Percentiles rank a stretch among this genome's conserved stretches.
Evolutionary conservation across 2,797 vertebrate species (phyloP).

Genomic region (Syngnathus rostellatus): DNA sequence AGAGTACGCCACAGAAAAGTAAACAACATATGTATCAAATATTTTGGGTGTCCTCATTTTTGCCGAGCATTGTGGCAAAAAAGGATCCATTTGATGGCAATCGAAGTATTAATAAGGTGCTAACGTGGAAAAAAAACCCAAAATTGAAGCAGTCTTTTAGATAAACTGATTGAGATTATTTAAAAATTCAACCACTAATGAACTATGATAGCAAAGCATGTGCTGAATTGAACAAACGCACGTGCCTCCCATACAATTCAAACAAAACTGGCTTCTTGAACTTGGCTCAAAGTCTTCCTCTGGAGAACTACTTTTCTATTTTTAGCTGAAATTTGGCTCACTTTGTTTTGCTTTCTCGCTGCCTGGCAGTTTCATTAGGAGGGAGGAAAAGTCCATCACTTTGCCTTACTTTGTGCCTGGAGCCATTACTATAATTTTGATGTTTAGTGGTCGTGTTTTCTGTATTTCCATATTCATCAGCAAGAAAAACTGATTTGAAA

Average conservation of each 20-base stretch:
- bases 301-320: conserved; percentile 54
- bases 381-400: conserved; percentile 15
- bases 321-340: conserved; percentile 40
- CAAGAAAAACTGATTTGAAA: background rate
- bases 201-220: background rate
- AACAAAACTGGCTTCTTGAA: conserved; percentile 23
- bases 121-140: background rate
- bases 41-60: background rate
- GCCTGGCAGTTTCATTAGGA: conserved; percentile 26
- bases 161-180: background rate
- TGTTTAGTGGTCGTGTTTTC: background rate
- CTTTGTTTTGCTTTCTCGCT: conserved; percentile 43
- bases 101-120: background rate
- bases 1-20: too few species aligned
- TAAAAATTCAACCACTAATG: background rate
- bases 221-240: conserved; percentile 14
- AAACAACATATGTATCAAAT: too few species aligned
- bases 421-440: background rate
- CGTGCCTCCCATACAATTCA: conserved; percentile 24
- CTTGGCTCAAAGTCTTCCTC: conserved; percentile 31
- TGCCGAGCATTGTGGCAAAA: background rate
- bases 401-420: conserved; percentile 13
- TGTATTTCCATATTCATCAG: background rate
- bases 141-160: background rate
- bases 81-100: conserved; percentile 43